A percentile compares a stretch with the other conserved stretches of the same genome.
Conservation (phyloP, 2,888 invertebrate genomes). For the Helleia helle region DNA sequence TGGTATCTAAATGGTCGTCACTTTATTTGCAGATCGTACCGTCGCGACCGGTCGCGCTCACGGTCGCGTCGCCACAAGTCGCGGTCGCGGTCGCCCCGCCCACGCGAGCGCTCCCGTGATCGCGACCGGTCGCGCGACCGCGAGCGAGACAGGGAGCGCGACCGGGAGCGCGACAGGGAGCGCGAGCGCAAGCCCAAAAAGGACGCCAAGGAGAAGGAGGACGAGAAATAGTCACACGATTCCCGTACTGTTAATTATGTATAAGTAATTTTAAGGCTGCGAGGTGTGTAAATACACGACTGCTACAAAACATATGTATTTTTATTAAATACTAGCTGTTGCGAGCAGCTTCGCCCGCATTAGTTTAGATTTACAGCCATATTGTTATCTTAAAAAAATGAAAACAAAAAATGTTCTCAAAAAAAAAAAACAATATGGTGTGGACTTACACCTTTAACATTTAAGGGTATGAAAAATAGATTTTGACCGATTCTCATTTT, state of each 20-base stretch:
- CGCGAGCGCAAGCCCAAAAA: constrained; percentile 67
- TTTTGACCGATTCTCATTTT: no score
- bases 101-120: constrained; percentile 41
- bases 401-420: no score
- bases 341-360: not conserved
- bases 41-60: constrained; percentile 79
- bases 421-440: no score
- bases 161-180: constrained; percentile 7
- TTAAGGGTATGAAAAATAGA: no score
- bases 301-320: not conserved
- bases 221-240: constrained; percentile 71
- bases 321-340: no score
- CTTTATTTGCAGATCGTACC: constrained; percentile 75
- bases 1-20: no score
- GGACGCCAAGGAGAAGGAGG: constrained; percentile 79
- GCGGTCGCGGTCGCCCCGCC: constrained; percentile 79
- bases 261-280: not conserved
- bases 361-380: no score
- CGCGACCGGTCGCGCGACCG: constrained; percentile 48
- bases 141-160: constrained; percentile 43
- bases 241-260: not conserved
- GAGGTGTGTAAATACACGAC: constrained; percentile 3
- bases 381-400: no score
- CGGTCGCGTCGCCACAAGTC: constrained; percentile 81
- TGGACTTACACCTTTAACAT: no score